phyloP scores from a whole-genome alignment of 2,113 vertebrate species.

The Dinomys branickii region DNA sequence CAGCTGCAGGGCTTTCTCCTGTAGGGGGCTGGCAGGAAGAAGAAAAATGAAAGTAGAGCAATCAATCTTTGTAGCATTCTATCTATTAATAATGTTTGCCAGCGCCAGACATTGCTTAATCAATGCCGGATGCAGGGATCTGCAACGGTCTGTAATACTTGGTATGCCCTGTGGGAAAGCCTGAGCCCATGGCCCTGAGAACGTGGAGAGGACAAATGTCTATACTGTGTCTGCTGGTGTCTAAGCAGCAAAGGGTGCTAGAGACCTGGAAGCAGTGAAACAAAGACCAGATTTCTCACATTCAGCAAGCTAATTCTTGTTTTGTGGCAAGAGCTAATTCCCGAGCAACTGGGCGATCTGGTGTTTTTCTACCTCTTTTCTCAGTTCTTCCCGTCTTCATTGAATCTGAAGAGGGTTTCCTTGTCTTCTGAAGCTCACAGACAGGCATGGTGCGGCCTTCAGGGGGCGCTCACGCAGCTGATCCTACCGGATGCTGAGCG shows the following conservation, averaged over 20 bases:
- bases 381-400: not conserved
- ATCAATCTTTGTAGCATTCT: constrained; percentile 70
- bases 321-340: not conserved
- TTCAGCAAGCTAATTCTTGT: constrained; percentile 19
- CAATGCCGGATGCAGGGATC: constrained; percentile 67
- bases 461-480: not conserved
- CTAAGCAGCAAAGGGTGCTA: not conserved
- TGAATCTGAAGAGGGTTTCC: not conserved
- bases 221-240: not conserved
- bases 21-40: constrained; percentile 62
- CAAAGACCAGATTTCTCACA: not conserved
- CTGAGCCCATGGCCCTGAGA: not conserved
- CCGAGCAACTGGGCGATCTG: not conserved
- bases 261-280: not conserved
- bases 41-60: constrained; percentile 75
- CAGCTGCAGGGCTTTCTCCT: constrained; percentile 43
- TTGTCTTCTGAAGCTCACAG: not conserved
- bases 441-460: not conserved
- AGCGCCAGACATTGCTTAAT: constrained; percentile 73
- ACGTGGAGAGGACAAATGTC: not conserved
- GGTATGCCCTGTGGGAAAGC: not conserved
- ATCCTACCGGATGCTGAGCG: not conserved
- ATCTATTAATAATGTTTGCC: constrained; percentile 72
- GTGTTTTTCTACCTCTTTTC: not conserved
- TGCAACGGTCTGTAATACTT: constrained; percentile 51